Percentiles rank a stretch among this genome's conserved stretches.
Evolutionary conservation across 1,140 invertebrate species (phyloP).

Genomic region (Cydia fagiglandana): DNA sequence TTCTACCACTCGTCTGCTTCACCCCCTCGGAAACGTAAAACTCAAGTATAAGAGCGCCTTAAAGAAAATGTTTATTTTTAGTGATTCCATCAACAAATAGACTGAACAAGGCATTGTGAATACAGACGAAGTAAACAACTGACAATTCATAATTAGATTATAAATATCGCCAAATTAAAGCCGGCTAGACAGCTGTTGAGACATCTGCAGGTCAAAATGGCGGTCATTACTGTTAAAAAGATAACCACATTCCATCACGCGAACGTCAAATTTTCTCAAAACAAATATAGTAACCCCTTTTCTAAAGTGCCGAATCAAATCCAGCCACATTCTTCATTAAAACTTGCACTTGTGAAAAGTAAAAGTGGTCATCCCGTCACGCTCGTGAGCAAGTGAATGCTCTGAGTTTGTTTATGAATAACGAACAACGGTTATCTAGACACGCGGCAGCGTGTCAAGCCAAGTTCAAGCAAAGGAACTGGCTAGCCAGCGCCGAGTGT

Average conservation of each 20-base stretch:
- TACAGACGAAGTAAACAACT: too few species aligned
- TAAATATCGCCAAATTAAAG: neutral
- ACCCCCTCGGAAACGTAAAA: too few species aligned
- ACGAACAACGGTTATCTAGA: neutral
- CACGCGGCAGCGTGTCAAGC: too few species aligned
- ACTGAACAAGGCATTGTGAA: too few species aligned
- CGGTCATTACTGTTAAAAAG: neutral
- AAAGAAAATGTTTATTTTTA: too few species aligned
- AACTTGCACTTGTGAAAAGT: conserved; percentile 7
- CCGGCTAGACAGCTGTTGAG: neutral
- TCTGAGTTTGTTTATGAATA: neutral
- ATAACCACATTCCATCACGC: neutral
- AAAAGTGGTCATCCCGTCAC: conserved; percentile 21
- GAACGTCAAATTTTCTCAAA: neutral
- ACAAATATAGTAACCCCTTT: neutral
- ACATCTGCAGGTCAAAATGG: neutral
- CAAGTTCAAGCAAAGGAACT: too few species aligned
- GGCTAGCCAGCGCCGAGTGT: too few species aligned
- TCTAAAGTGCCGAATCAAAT: neutral
- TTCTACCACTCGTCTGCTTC: too few species aligned
- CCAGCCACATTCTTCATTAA: neutral
- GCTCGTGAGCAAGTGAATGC: conserved; percentile 11
- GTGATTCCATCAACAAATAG: too few species aligned
- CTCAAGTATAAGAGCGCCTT: too few species aligned
- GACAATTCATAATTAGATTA: neutral